Base-by-base conservation (phyloP, 2,113 vertebrate genomes). In the Platysternon megacephalum region DNA sequence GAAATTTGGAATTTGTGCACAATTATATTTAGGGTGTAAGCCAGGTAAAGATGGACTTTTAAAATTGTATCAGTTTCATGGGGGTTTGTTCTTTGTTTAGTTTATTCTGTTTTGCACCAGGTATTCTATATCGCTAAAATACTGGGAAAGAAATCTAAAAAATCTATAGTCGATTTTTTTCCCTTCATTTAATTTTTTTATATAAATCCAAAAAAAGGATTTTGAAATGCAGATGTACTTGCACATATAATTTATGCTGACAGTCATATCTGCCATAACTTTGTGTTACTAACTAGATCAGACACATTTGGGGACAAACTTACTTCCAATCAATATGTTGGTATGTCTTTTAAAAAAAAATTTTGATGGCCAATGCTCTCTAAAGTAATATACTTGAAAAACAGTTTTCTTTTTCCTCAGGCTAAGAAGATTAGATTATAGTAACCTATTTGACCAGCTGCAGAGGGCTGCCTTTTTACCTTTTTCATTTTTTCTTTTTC, bases 391-490 rank as follows among this genome's bases (percentile, higher is more conserved):
- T 95, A 91, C 94, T 97, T 96, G 95, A 97, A 93, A 93, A 94
- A 84, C 90, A 94, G 94, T 97, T 95, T 95, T 95, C 24, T 68
- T 94, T 97, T 97, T 95, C 96, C 95, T 94, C 84, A 87, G 95
- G 96, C 93, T 96, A 94, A 87, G 91, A 93, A 96, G 95, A 97
- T 98, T 97, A 97, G 94, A 85, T 94, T 96, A 90, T 97, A 17
- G 1, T 97, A 96, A 97, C 97, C 96, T 97, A 95, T 96, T 98
- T 98, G 97, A 94, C 96, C 97, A 97, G 96, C 97, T 96, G 96
- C 96, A 95, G 96, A 96, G 97, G 93, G 95, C n/a, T 17, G 93
- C 95, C 97, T 92, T 87, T 74, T 72, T 58, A 29, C 56, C 55
- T 56, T 56, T 56, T 56, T 55, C 26, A 12, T 96, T 91, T 97